Evolutionary conservation across 2,113 vertebrate genomes (phyloP), one percentile per base, ranked within the genome.

Genomic region (Lycocorax pyrrhopterus): DNA sequence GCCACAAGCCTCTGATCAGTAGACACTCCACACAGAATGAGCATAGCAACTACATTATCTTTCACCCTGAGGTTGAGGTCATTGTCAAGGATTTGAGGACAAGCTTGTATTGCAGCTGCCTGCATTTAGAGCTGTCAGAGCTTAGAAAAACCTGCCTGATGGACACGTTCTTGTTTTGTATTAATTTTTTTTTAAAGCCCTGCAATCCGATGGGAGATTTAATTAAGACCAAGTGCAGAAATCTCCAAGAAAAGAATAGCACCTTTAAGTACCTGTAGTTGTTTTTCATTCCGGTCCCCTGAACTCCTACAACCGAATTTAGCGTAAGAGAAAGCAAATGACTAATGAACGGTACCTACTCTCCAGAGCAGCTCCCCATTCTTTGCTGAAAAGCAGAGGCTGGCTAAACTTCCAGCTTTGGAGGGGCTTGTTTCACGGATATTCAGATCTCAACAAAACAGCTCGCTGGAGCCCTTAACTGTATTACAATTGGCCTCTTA

Each of bases 11-110:
- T 97, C 90, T 96, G 96, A 95, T 97, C 94, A 96, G 96, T 92
- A 97, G 92, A 97, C 95, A 93, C 82, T 79, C 93, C 58, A 72
- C 80, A 83, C 64, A 89, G 95, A 97, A 96, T 72, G 96, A 96
- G 93, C 95, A 90, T 88, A 96, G 95, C 96, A 96, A 97, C 93
- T 97, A 95, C 96, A 97, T 97, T 97, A 97, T 97, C 96, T 97
- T 97, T 97, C 97, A 97, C 96, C 96, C 95, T 26, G 81, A 95
- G 97, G 96, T 97, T 91, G 94, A 97, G 96, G 97, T 94, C 94
- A 97, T 94, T 96, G 94, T 97, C 97, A 97, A 97, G 95, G 96
- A 97, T 96, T 95, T 94, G 96, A 97, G 92, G 96, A 97, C 94
- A 97, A 94, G 94, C 90, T 97, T 97, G 93, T 96, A 94, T 96